Conservation (phyloP, 2,797 vertebrate genomes). For the Knipowitschia caucasica region DNA sequence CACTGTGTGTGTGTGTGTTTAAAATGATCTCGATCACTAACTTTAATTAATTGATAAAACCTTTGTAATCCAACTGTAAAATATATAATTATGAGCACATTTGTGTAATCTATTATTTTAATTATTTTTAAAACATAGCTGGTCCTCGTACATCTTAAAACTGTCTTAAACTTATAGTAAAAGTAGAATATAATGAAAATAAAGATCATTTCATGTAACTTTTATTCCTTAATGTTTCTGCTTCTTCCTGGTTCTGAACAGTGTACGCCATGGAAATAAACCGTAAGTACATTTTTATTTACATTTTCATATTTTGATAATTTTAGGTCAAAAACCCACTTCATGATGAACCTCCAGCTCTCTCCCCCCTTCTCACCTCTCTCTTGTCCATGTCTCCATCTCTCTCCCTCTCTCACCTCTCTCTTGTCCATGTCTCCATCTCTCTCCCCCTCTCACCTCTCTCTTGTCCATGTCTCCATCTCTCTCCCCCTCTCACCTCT, state of each 20-base stretch:
- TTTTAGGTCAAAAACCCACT: not conserved
- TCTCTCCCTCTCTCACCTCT: conserved; percentile 55
- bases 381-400: conserved; percentile 69
- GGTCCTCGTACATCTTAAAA: not conserved
- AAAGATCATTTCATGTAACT: not conserved
- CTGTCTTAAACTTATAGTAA: not conserved
- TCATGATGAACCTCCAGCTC: not conserved
- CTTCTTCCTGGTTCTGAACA: conserved; percentile 56
- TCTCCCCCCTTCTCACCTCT: too few relatives aligned
- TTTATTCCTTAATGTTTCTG: not conserved
- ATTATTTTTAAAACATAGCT: not conserved
- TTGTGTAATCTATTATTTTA: not conserved
- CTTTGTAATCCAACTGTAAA: not conserved
- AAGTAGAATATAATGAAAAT: not conserved
- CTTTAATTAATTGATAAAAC: not conserved
- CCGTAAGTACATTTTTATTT: conserved; percentile 81
- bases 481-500: conserved; percentile 55
- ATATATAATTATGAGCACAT: too few relatives aligned
- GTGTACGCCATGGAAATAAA: conserved; percentile 99
- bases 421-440: conserved; percentile 69
- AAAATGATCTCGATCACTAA: too few relatives aligned
- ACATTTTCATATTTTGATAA: not conserved
- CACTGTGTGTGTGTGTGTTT: not conserved
- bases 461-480: conserved; percentile 69
- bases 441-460: conserved; percentile 55